phyloP scores from a whole-genome alignment of 2,888 invertebrate species.

The Eupithecia subumbrata region DNA sequence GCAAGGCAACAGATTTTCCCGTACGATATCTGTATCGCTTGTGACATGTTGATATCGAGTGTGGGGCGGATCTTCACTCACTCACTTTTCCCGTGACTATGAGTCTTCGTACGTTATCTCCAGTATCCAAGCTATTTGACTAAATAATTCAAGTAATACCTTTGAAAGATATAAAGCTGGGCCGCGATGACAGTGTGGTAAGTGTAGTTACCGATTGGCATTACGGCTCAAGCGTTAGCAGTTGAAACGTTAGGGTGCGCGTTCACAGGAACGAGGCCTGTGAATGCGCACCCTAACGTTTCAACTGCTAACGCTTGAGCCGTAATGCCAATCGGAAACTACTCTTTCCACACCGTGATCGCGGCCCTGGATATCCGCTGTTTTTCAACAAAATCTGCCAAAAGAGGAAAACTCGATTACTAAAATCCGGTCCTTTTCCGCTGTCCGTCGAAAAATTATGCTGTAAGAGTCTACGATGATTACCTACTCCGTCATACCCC shows the following conservation, averaged over 20 bases:
- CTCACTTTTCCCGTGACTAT: not conserved
- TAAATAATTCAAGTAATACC: not conserved
- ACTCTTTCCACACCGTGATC: too few species aligned
- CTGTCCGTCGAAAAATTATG: not conserved
- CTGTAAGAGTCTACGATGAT: not conserved
- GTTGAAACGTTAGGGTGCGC: too few species aligned
- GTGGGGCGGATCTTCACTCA: not conserved
- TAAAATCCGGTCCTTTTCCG: not conserved
- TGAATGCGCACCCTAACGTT: too few species aligned
- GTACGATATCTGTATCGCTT: not conserved
- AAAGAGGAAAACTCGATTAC: not conserved
- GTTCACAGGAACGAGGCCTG: too few species aligned
- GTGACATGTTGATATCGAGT: not conserved
- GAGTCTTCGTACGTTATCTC: not conserved
- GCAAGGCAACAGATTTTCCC: too few species aligned
- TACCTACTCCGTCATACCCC: conserved; percentile 6
- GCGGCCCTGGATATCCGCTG: too few species aligned
- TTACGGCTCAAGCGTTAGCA: too few species aligned
- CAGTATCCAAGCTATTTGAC: not conserved
- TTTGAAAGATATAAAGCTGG: not conserved
- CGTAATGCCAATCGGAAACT: too few species aligned
- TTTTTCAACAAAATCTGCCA: not conserved
- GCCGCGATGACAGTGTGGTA: too few species aligned
- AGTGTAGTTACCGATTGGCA: too few species aligned
- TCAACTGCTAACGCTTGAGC: too few species aligned